Evolutionary conservation across 1,140 invertebrate genomes (phyloP).

Genomic region (Drosophila trapezifrons): DNA sequence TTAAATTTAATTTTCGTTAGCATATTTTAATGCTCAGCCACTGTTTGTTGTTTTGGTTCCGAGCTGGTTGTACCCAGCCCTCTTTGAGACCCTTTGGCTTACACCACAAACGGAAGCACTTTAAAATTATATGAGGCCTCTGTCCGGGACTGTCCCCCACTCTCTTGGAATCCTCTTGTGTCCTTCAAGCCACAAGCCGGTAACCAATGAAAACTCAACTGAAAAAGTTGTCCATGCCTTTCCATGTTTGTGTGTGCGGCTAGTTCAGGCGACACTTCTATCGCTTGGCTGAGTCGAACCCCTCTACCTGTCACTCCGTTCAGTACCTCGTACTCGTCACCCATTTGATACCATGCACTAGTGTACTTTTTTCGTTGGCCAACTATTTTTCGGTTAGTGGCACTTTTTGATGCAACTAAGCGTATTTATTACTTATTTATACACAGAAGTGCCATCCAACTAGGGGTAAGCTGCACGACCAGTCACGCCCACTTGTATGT

Average conservation of each 20-base stretch:
- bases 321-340: constrained; percentile 27
- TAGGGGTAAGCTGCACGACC: constrained; percentile 37
- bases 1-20: constrained; percentile 74
- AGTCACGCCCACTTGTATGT: constrained; percentile 39
- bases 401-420: constrained; percentile 80
- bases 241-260: constrained; percentile 27
- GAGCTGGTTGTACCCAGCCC: constrained; percentile 15
- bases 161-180: constrained; percentile 54
- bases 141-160: constrained; percentile 27
- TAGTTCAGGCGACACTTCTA: constrained; percentile 55
- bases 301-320: constrained; percentile 13
- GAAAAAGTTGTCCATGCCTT: constrained; percentile 66
- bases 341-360: constrained; percentile 55
- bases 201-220: constrained; percentile 81
- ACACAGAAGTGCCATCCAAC: constrained; percentile 63
- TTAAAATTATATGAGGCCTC: constrained; percentile 81
- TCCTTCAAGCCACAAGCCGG: constrained; percentile 75
- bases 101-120: constrained; percentile 80
- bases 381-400: constrained; percentile 78
- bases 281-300: constrained; percentile 39
- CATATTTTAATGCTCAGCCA: constrained; percentile 61
- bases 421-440: constrained; percentile 82
- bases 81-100: constrained; percentile 23
- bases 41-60: constrained; percentile 69
- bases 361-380: constrained; percentile 46